Conservation (phyloP, 2,113 vertebrate genomes). For the Physeter macrocephalus region DNA sequence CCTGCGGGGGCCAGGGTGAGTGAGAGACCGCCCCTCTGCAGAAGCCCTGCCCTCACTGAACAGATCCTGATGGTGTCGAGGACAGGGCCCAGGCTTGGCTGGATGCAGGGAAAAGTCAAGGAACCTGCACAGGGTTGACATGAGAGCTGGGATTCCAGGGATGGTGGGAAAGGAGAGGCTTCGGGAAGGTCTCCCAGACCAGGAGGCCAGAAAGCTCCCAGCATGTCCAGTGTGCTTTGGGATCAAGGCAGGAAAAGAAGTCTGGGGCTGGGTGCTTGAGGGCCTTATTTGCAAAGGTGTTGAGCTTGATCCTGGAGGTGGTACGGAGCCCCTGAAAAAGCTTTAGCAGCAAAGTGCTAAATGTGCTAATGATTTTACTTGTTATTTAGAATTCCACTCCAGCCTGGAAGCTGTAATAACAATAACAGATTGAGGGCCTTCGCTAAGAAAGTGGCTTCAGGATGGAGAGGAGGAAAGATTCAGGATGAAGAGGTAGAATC, state of each 20-base stretch:
- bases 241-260: not conserved
- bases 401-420: not conserved
- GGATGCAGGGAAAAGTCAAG: not conserved
- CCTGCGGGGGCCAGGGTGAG: too few relatives aligned
- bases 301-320: not conserved
- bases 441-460: not conserved
- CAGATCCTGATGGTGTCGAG: not conserved
- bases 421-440: not conserved
- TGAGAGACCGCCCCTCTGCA: not conserved
- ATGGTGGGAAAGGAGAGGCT: not conserved
- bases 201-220: not conserved
- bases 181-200: not conserved
- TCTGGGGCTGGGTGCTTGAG: not conserved
- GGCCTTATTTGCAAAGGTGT: not conserved
- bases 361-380: not conserved
- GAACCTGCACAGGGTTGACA: not conserved
- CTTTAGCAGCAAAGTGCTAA: not conserved
- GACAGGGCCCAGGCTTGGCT: not conserved
- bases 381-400: not conserved
- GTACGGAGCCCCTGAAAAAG: not conserved
- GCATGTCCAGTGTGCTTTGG: not conserved
- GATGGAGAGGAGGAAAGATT: not conserved
- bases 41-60: not conserved
- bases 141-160: not conserved
- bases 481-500: not conserved